Percentiles rank a stretch among this genome's conserved stretches.
phyloP scores from a whole-genome alignment of 2,797 vertebrate species.

The Diplodus puntazzo region DNA sequence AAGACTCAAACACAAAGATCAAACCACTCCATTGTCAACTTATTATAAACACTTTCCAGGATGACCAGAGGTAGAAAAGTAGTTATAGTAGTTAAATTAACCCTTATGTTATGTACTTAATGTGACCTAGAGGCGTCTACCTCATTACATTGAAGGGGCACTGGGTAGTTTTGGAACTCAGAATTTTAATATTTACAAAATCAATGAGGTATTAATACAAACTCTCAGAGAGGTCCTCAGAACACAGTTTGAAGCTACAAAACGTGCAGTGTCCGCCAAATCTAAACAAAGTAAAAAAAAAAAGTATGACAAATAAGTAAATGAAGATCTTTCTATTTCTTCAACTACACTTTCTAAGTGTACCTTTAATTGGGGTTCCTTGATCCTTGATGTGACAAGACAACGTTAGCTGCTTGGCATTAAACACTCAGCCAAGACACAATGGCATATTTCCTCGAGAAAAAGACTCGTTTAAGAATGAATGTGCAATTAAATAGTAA shows the following conservation, averaged over 20 bases:
- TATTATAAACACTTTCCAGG: no score
- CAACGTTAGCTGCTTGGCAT: background rate
- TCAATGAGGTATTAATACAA: no score
- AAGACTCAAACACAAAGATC: slow-evolving; percentile 1
- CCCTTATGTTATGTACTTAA: background rate
- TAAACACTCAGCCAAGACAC: background rate
- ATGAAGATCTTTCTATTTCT: no score
- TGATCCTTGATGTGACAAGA: background rate
- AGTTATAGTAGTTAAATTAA: background rate
- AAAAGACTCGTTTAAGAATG: background rate
- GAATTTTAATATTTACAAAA: no score
- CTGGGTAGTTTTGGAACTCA: no score
- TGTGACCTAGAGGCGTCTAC: background rate
- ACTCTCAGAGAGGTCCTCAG: no score
- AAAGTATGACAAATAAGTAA: no score
- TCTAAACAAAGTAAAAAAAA: no score
- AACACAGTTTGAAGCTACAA: no score
- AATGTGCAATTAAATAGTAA: background rate
- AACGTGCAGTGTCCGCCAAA: no score
- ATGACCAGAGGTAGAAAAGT: background rate
- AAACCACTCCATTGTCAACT: background rate
- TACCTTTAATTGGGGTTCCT: background rate
- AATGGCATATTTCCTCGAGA: background rate
- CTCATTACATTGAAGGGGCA: background rate
- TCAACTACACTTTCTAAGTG: no score